Conservation (phyloP, 2,113 vertebrate genomes). For the Gambusia affinis region DNA sequence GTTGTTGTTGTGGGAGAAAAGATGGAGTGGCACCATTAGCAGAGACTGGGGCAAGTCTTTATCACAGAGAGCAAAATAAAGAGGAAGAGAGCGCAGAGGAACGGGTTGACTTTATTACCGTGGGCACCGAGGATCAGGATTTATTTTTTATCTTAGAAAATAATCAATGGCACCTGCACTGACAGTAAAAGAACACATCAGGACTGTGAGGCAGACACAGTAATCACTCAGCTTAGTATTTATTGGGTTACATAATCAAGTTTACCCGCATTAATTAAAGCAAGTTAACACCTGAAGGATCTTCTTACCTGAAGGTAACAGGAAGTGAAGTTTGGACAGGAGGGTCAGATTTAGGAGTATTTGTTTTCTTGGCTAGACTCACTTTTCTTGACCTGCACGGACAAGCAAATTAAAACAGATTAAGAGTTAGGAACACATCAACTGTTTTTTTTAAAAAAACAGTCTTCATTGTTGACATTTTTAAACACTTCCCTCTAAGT, state of each 20-base stretch:
- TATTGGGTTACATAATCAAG: not conserved
- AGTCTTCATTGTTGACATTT: no score
- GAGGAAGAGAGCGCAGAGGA: slow-evolving; percentile 3
- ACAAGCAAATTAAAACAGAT: no score
- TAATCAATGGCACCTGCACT: slow-evolving; percentile 8
- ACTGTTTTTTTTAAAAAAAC: no score
- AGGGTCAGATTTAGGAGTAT: no score
- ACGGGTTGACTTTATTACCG: slow-evolving; percentile 20
- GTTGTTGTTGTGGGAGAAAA: slow-evolving; percentile 45
- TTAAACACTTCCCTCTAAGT: no score
- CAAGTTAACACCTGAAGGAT: not conserved
- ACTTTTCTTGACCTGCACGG: no score
- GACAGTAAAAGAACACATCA: not conserved
- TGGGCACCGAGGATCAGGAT: slow-evolving; percentile 5
- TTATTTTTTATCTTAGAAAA: slow-evolving; percentile 7
- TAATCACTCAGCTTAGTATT: not conserved
- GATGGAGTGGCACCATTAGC: slow-evolving; percentile 50
- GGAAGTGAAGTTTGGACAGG: no score
- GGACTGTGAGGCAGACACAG: not conserved
- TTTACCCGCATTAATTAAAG: not conserved
- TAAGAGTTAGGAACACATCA: no score
- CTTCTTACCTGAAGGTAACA: not conserved
- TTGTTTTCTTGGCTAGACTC: no score
- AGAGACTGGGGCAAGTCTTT: slow-evolving; percentile 2
- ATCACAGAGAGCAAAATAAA: slow-evolving; percentile 21